Conservation (phyloP, 2,797 vertebrate genomes). For the Naso thynnoides region DNA sequence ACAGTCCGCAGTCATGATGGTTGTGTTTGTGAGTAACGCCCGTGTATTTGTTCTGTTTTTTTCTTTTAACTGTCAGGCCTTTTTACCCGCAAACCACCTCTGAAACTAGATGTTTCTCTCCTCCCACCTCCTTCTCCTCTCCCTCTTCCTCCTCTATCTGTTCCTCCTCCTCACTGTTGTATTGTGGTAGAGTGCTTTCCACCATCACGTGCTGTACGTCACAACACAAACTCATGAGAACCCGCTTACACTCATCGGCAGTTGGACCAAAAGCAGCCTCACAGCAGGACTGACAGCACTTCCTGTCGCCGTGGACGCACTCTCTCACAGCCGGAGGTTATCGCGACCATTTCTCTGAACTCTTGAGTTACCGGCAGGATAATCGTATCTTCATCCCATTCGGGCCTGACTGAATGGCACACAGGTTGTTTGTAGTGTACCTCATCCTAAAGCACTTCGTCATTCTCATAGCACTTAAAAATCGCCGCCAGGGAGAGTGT, state of each 20-base stretch:
- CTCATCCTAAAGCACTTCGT: slow-evolving; percentile 60
- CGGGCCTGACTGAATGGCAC: neutral
- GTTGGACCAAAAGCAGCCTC: slow-evolving; percentile 60
- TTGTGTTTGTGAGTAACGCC: slow-evolving; percentile 65
- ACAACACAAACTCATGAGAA: slow-evolving; percentile 21
- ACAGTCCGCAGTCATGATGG: slow-evolving; percentile 91
- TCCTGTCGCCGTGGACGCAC: slow-evolving; percentile 5
- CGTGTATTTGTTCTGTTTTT: slow-evolving; percentile 58
- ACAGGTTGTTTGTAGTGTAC: slow-evolving; percentile 41
- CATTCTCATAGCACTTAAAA: slow-evolving; percentile 64
- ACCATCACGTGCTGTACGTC: slow-evolving; percentile 16
- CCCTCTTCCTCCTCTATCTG: slow-evolving; percentile 8
- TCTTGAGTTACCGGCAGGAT: neutral
- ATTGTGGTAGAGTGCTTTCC: slow-evolving; percentile 51
- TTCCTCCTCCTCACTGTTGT: slow-evolving; percentile 54
- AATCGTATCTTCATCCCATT: neutral
- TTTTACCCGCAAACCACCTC: slow-evolving; percentile 58
- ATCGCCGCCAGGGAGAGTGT: slow-evolving; percentile 15
- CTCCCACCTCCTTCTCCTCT: neutral
- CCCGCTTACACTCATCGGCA: neutral
- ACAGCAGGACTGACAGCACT: slow-evolving; percentile 26
- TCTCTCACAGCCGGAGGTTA: slow-evolving; percentile 8
- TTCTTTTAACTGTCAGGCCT: slow-evolving; percentile 84
- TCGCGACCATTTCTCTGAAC: slow-evolving; percentile 1
- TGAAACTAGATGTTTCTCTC: slow-evolving; percentile 81